phyloP scores from a whole-genome alignment of 2,113 vertebrate species.

The Uropsilus gracilis region DNA sequence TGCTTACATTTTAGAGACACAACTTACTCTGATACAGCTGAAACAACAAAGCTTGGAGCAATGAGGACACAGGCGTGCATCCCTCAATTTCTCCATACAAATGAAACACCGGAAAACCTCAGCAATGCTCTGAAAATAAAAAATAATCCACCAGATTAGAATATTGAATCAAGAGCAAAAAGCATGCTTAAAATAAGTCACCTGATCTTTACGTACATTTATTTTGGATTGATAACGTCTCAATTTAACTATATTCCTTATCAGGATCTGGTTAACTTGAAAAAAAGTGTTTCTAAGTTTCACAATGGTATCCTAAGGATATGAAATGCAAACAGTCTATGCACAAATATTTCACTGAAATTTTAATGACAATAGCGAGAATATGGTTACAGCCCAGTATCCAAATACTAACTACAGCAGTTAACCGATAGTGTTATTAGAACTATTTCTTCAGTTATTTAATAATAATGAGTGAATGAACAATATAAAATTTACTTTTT shows the following conservation, averaged over 20 bases:
- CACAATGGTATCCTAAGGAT: not conserved
- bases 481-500: not conserved
- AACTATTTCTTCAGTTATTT: no score
- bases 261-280: not conserved
- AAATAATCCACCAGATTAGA: constrained; percentile 10
- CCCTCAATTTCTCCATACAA: constrained; percentile 99
- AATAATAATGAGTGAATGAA: not conserved
- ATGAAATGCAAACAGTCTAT: constrained; percentile 35
- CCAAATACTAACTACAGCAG: constrained; percentile 7
- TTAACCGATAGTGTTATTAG: not conserved
- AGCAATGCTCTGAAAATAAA: constrained; percentile 91
- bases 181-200: constrained; percentile 35
- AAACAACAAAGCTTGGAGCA: constrained; percentile 99
- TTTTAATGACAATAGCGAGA: constrained; percentile 32
- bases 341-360: constrained; percentile 14
- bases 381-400: not conserved
- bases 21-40: constrained; percentile 97
- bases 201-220: not conserved
- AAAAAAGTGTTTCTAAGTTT: not conserved
- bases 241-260: constrained; percentile 9
- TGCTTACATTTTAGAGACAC: not conserved
- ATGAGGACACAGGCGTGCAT: constrained; percentile 97
- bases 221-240: not conserved
- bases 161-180: constrained; percentile 28
- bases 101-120: constrained; percentile 99